Conservation (phyloP, 2,797 vertebrate genomes). For the Gymnothorax reevesii region DNA sequence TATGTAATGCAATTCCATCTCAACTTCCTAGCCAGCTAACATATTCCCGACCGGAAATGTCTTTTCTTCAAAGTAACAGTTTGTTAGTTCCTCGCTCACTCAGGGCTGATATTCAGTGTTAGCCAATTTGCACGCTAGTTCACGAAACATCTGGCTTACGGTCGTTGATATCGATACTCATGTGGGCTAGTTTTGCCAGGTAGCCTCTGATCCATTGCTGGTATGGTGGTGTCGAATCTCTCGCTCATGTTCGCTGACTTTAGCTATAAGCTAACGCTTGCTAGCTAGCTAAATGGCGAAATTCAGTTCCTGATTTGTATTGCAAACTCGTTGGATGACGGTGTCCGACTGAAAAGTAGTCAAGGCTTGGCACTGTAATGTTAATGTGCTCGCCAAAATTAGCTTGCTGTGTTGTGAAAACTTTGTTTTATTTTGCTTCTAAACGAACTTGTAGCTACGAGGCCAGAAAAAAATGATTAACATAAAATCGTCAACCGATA, state of each 20-base stretch:
- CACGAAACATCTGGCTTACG: not conserved
- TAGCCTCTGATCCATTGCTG: not conserved
- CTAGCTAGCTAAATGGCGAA: not conserved
- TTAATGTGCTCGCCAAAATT: not conserved
- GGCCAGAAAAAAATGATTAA: not conserved
- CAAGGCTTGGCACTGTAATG: not conserved
- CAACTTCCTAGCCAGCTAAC: slow-evolving; percentile 11
- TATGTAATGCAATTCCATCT: not conserved
- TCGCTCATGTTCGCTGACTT: not conserved
- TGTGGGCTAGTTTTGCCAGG: not conserved
- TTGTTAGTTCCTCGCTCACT: not conserved
- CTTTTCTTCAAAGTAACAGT: not conserved
- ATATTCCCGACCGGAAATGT: not conserved
- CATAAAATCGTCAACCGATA: not conserved
- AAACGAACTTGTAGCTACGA: not conserved
- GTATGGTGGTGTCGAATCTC: not conserved
- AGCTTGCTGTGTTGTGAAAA: not conserved
- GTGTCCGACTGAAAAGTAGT: not conserved
- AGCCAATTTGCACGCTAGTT: not conserved
- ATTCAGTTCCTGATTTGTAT: not conserved
- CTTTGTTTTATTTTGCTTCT: not conserved
- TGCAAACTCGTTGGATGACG: not conserved
- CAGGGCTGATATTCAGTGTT: no score
- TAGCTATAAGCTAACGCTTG: not conserved
- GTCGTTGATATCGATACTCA: not conserved